Conservation (phyloP, 2,888 invertebrate genomes). For the Labia minor region DNA sequence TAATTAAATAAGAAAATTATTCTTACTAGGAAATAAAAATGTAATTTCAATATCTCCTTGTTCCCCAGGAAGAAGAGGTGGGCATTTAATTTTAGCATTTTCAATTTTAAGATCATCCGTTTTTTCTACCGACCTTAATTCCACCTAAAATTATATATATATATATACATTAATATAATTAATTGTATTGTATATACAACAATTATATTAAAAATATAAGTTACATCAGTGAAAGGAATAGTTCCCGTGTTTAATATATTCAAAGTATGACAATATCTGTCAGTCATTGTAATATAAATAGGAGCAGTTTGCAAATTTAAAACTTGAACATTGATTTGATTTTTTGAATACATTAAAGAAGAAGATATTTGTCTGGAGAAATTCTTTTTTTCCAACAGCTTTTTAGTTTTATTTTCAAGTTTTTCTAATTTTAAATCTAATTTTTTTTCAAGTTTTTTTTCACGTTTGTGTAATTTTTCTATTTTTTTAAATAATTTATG, state of each 20-base stretch:
- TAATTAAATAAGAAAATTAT: neutral
- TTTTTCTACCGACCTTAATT: conserved; percentile 38
- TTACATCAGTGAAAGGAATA: conserved; percentile 32
- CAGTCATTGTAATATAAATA: conserved; percentile 31
- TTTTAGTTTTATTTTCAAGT: conserved; percentile 36
- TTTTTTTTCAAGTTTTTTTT: conserved; percentile 33
- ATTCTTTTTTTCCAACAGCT: conserved; percentile 36
- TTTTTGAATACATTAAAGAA: no score
- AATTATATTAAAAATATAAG: no score
- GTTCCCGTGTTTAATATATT: conserved; percentile 36
- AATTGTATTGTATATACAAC: no score
- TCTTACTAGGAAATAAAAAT: conserved; percentile 33
- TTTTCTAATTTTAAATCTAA: conserved; percentile 36
- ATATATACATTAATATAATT: conserved; percentile 13
- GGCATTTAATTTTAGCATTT: conserved; percentile 32
- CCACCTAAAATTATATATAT: conserved; percentile 32
- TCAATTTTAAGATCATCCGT: conserved; percentile 35
- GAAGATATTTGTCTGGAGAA: conserved; percentile 23
- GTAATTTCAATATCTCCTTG: conserved; percentile 33
- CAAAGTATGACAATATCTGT: conserved; percentile 36
- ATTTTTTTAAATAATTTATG: conserved; percentile 26
- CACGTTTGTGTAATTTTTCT: conserved; percentile 26
- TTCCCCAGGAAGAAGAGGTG: conserved; percentile 35
- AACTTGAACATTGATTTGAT: no score
- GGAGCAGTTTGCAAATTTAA: no score